Base-by-base conservation (phyloP, 2,113 vertebrate genomes). In the Montifringilla adamsi region DNA sequence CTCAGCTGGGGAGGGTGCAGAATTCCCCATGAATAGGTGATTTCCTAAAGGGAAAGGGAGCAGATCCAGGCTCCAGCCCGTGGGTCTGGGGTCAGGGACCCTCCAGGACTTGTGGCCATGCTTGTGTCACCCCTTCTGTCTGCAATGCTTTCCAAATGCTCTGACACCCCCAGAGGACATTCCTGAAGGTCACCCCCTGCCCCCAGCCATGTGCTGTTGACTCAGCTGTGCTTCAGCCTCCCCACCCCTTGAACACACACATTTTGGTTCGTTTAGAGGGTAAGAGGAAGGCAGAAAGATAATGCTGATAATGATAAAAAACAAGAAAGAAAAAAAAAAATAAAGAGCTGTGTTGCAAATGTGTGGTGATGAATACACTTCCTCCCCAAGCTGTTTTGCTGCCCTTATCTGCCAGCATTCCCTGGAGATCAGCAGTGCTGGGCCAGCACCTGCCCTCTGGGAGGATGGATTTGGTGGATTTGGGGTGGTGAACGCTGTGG, bases 271-370 rank as follows among this genome's bases (percentile, higher is more conserved):
- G 3, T 89, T 75, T 84, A 28, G 50, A 91, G 87, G 81, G 41
- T 22, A 74, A 95, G 93, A 94, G 93, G 93, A 97, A 97, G 93
- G 93, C 84, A 90, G 76, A 84, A 72, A 95, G 88, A 96, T 94
- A 96, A 88, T 11, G 59, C 82, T 87, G 84, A 55, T 58, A 58
- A 58, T 11, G 56, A n/a, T 35, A 2, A 11, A 26, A 66, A 79
- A 15, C 6, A 17, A 43, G 11, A 28, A 8, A 9, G 16, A 21
- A 2, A 9, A 23, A 6, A 15, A 37, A 15, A 9, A 85, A 5
- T 58, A 87, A 87, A 52, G 27, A 50, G 55, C 60, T 53, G 64
- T 90, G 92, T 96, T 87, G 94, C 95, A 96, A 95, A 95, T 4
- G 60, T 11, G 85, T 16, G 95, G 75, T 93, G 93, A 84, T 81